A percentile compares a stretch with the other conserved stretches of the same genome.
These are phyloP conservation scores for Scaptomyza caliginosa DNA, from an alignment of 2,888 invertebrate species.

Conservation along the genomic window DNA sequence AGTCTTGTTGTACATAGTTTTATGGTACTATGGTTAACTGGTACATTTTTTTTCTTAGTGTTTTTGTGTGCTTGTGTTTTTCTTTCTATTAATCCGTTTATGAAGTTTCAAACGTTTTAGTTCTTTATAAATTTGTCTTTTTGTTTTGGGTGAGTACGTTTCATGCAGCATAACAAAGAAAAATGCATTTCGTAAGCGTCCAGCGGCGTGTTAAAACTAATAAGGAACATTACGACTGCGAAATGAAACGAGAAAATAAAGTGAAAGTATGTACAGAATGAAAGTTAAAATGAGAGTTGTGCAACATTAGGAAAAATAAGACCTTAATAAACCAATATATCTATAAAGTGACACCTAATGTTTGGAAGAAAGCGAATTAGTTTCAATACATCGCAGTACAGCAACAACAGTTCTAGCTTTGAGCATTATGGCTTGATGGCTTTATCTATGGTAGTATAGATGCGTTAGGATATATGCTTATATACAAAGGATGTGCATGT, in stretches of 20 bases:
- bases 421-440: not conserved
- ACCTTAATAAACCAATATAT: constrained; percentile 9
- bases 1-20: not conserved
- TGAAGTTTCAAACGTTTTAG: not conserved
- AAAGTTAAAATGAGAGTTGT: constrained; percentile 9
- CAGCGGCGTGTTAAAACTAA: constrained; percentile 26
- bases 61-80: not conserved
- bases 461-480: not conserved
- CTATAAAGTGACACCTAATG: constrained; percentile 2
- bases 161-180: constrained; percentile 39
- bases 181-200: constrained; percentile 19
- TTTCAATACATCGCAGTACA: constrained; percentile 12
- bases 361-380: constrained; percentile 7
- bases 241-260: constrained; percentile 6
- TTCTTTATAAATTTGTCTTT: not conserved
- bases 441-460: too few relatives aligned
- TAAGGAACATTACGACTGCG: constrained; percentile 17
- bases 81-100: not conserved
- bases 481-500: not conserved
- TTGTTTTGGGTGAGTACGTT: constrained; percentile 6
- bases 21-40: not conserved
- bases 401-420: constrained; percentile 4
- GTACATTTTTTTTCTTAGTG: not conserved
- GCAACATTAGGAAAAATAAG: constrained; percentile 3
- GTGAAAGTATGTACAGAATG: constrained; percentile 34